Percentiles rank a stretch among this genome's conserved stretches.
Conservation (phyloP, 2,797 vertebrate species). For the Sebastes nivosus region DNA sequence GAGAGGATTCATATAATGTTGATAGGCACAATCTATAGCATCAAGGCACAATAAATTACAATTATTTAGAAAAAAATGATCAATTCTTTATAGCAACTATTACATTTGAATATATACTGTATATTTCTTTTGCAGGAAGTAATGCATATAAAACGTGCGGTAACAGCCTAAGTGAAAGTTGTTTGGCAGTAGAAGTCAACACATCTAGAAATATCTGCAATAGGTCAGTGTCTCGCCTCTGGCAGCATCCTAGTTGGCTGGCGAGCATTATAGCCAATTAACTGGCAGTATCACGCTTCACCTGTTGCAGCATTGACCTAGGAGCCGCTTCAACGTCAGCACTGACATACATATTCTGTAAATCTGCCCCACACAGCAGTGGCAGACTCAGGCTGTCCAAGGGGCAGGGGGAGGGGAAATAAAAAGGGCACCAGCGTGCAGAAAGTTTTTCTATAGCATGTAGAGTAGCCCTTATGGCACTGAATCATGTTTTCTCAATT, state of each 20-base stretch:
- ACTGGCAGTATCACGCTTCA: constrained; percentile 18
- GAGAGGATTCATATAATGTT: not conserved
- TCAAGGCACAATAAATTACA: not conserved
- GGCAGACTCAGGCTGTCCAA: no score
- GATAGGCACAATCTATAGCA: not conserved
- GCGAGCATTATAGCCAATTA: constrained; percentile 33
- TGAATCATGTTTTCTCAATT: no score
- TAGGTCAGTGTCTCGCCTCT: constrained; percentile 6
- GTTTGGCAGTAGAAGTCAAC: constrained; percentile 9
- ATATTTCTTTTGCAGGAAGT: not conserved
- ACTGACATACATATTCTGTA: constrained; percentile 14
- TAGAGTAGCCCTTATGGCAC: no score
- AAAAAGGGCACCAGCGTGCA: no score
- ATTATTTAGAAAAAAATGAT: not conserved
- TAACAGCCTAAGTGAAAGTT: no score
- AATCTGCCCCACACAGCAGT: not conserved
- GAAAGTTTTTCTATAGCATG: no score
- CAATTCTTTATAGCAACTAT: not conserved
- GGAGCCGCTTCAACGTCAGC: constrained; percentile 22
- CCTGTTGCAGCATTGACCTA: constrained; percentile 18
- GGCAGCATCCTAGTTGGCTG: constrained; percentile 50
- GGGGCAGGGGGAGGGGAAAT: no score
- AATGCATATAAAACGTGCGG: no score
- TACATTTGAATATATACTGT: not conserved
- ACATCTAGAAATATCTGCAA: constrained; percentile 38